phyloP scores from a whole-genome alignment of 2,113 vertebrate genomes.

The Bubo bubo region DNA sequence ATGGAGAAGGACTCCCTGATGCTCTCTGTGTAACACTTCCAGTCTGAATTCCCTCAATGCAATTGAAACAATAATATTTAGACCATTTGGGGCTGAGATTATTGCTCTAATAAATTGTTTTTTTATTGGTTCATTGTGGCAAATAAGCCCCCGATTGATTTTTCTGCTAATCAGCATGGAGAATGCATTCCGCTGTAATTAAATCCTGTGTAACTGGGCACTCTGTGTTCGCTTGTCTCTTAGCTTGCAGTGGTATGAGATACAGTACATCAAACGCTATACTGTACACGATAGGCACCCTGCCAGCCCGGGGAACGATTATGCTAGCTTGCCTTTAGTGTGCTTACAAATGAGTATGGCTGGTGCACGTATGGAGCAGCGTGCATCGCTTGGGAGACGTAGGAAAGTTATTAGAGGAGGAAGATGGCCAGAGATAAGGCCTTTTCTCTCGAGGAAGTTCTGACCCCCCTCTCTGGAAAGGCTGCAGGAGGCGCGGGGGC shows the following conservation, averaged over 20 bases:
- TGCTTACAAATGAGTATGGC: neutral
- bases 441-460: neutral
- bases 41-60: neutral
- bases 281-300: neutral
- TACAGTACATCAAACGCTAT: neutral
- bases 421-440: neutral
- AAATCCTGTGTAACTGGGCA: constrained; percentile 45
- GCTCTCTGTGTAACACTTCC: neutral
- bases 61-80: constrained; percentile 46
- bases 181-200: constrained; percentile 62
- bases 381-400: neutral
- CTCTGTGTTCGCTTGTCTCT: neutral
- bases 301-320: neutral
- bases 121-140: constrained; percentile 61
- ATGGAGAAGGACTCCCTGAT: neutral
- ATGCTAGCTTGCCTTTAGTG: neutral
- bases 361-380: neutral
- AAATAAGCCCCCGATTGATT: constrained; percentile 61
- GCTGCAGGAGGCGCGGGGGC: neutral
- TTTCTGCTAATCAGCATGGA: constrained; percentile 58
- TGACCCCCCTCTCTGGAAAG: neutral
- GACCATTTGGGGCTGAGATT: constrained; percentile 53
- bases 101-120: constrained; percentile 59
- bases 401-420: neutral
- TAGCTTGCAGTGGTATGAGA: constrained; percentile 5